phyloP scores from a whole-genome alignment of 2,113 vertebrate species.

The Percina caprodes region DNA sequence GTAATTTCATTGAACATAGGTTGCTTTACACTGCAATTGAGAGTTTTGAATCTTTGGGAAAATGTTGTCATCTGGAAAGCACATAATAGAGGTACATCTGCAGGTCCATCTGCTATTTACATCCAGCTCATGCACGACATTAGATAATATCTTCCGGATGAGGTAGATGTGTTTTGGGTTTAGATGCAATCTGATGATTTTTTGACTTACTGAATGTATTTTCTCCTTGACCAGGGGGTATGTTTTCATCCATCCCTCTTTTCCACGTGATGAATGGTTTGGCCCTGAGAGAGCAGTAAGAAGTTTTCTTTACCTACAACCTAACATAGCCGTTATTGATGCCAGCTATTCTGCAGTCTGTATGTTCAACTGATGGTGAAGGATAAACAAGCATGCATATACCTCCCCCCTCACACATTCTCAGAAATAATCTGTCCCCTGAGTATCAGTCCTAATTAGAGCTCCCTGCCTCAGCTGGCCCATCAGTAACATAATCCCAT shows the following conservation, averaged over 20 bases:
- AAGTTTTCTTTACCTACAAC: constrained; percentile 53
- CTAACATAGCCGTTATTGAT: background rate
- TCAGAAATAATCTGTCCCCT: constrained; percentile 61
- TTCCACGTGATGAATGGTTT: constrained; percentile 63
- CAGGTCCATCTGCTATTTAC: constrained; percentile 73
- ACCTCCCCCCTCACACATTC: constrained; percentile 31
- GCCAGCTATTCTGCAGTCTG: constrained; percentile 11
- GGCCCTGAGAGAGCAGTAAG: constrained; percentile 69
- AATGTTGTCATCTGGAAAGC: constrained; percentile 75
- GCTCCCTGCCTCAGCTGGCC: constrained; percentile 70
- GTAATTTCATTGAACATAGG: constrained; percentile 26
- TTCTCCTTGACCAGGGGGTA: constrained; percentile 73
- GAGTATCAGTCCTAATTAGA: constrained; percentile 63
- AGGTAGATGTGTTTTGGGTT: constrained; percentile 65
- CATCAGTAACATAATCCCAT: constrained; percentile 69
- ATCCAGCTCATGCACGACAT: constrained; percentile 63
- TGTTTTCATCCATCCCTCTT: constrained; percentile 68
- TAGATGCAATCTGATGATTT: constrained; percentile 75
- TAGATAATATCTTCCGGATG: constrained; percentile 73
- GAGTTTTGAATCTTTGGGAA: constrained; percentile 54
- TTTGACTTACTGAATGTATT: constrained; percentile 76
- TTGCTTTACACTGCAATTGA: constrained; percentile 20
- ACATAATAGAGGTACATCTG: constrained; percentile 59
- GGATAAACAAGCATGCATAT: constrained; percentile 37
- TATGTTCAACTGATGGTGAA: constrained; percentile 31